Evolutionary conservation across 1,140 invertebrate genomes (phyloP), one percentile per base, ranked within the genome.

Genomic region (Stegodyphus dumicola): DNA sequence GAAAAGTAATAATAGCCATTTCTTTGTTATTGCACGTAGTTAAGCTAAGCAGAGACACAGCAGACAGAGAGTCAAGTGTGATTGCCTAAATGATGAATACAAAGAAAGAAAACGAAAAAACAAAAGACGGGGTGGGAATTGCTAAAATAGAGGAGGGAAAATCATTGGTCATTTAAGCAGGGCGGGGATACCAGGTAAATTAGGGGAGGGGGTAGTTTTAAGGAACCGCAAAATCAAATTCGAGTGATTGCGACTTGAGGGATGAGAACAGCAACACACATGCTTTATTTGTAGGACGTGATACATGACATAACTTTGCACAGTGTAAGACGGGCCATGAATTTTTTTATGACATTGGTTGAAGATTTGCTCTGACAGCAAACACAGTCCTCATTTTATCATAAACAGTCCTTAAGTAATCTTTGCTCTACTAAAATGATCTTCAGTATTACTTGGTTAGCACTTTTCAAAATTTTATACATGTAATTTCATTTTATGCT

Each of bases 121-220:
- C 51, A 17, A 49, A 64, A 48, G 17, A 49, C 13, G 17, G 64
- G 81, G 73, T 64, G 70, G 80, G 80, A 48, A 75, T 66, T 13
- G 80, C 17, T 85, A 60, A 76, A 67, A 49, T 60, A 51, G 73
- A 85, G 66, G 81, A 85, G 73, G 81, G 60, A 17, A 85, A 85
- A 85, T 85, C 81, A 85, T 85, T 85, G 81, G 81, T 85, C 74
- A 76, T 77, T 85, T 85, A 85, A 85, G 81, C 56, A 85, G 73
- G 81, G 81, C 81, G 81, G 81, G 73, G 17, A 56, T 17, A 56
- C 51, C 18, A 49, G 18, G 64, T 70, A 77, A 77, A 85, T 85
- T 85, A 77, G 81, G 74, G 81, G 81, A 85, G 81, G 81, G 73
- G 66, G 81, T 60, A 56, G 64, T 76, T 76, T 69, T 52, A 49